Evolutionary conservation across 2,113 vertebrate species (phyloP).

Genomic region (Xiphias gladius): DNA sequence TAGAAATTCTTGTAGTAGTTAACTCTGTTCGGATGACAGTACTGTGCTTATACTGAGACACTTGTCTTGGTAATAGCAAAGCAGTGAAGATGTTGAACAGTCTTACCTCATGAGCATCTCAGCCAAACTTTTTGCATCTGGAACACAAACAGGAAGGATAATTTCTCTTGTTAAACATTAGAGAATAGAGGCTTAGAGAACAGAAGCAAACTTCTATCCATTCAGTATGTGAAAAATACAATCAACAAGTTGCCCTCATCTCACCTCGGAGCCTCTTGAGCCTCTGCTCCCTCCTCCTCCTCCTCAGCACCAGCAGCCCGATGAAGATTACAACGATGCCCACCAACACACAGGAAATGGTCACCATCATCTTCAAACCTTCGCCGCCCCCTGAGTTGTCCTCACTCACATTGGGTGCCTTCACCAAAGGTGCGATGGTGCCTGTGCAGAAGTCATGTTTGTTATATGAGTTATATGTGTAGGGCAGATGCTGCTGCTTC

Average conservation of each 20-base stretch:
- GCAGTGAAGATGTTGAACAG: background rate
- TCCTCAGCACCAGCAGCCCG: conserved; percentile 91
- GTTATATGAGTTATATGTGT: too few species aligned
- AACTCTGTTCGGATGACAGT: background rate
- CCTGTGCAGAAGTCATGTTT: conserved; percentile 81
- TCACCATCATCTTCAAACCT: conserved; percentile 98
- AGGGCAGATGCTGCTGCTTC: background rate
- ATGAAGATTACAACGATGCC: conserved; percentile 92
- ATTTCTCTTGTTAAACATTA: background rate
- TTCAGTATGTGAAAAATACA: background rate
- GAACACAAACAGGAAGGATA: conserved; percentile 69
- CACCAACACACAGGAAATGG: conserved; percentile 95
- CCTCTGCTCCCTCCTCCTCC: conserved; percentile 94
- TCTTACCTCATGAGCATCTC: conserved; percentile 99
- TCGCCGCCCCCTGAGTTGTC: conserved; percentile 89
- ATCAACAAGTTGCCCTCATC: conserved; percentile 33
- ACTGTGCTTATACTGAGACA: background rate
- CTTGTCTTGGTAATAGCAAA: too few species aligned
- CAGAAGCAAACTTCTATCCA: background rate
- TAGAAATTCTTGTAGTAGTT: background rate
- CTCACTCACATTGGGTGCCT: conserved; percentile 91
- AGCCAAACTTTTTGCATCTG: conserved; percentile 98
- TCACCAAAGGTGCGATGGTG: conserved; percentile 97
- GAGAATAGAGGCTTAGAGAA: background rate
- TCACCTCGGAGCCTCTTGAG: conserved; percentile 96